These are phyloP conservation scores for Automeris io DNA, from an alignment of 2,888 invertebrate species.

Conservation along the genomic window DNA sequence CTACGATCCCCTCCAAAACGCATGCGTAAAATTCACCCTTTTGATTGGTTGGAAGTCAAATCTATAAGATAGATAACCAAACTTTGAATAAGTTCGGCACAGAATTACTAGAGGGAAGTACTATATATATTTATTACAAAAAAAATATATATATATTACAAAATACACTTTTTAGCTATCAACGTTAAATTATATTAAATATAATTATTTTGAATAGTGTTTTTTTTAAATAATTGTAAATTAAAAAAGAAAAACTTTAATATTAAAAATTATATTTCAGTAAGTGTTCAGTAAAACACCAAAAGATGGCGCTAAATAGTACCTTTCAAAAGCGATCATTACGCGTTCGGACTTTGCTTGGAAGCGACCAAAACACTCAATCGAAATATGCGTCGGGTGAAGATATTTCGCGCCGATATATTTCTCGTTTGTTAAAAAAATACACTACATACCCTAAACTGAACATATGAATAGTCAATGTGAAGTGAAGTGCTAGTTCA, in stretches of 20 bases:
- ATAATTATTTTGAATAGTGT: no score
- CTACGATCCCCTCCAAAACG: constrained; percentile 56
- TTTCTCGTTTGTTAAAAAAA: constrained; percentile 32
- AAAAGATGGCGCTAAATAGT: constrained; percentile 34
- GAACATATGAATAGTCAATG: constrained; percentile 28
- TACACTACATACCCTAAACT: constrained; percentile 8
- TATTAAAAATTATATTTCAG: no score
- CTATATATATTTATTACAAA: not conserved
- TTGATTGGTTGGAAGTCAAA: constrained; percentile 30
- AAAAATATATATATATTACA: not conserved
- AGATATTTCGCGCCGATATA: constrained; percentile 56
- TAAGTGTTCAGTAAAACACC: not conserved
- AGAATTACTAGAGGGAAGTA: constrained; percentile 25
- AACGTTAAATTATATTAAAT: no score
- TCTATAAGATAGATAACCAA: constrained; percentile 2
- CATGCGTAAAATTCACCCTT: constrained; percentile 58
- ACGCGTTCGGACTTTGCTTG: constrained; percentile 23
- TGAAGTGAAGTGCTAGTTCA: constrained; percentile 48
- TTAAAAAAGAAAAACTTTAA: no score
- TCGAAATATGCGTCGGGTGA: constrained; percentile 52
- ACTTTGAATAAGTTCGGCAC: constrained; percentile 11
- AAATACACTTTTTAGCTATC: no score
- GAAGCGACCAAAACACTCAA: constrained; percentile 60
- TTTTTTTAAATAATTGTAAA: no score
- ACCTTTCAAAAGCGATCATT: constrained; percentile 45